Evolutionary conservation across 1,140 invertebrate genomes (phyloP).

Genomic region (Papilio glaucus): DNA sequence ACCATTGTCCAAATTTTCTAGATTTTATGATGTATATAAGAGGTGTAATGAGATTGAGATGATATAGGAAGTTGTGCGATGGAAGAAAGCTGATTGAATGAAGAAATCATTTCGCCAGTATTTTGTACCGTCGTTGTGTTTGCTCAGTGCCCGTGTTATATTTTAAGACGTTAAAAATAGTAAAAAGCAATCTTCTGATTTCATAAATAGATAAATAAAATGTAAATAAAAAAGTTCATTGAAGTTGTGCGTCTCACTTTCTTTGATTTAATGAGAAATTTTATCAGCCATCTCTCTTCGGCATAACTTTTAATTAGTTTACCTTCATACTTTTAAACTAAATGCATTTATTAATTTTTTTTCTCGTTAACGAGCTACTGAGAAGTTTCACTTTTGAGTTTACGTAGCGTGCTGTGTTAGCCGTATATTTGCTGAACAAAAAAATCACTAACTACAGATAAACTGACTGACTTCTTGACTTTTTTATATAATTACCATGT

Average conservation of each 20-base stretch:
- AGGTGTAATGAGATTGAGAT: too few relatives aligned
- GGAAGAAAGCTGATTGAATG: too few relatives aligned
- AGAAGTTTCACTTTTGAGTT: slow-evolving; percentile 19
- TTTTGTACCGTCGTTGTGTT: too few relatives aligned
- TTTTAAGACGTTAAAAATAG: too few relatives aligned
- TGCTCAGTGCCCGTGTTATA: not conserved
- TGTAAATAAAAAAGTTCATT: slow-evolving; percentile 5
- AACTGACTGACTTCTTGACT: too few relatives aligned
- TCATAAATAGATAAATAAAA: not conserved
- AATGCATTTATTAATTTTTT: slow-evolving; percentile 14
- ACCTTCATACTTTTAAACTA: slow-evolving; percentile 4
- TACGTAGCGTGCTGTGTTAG: not conserved
- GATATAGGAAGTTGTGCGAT: too few relatives aligned
- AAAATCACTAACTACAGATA: not conserved
- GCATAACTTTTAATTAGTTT: slow-evolving; percentile 19
- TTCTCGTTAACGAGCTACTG: slow-evolving; percentile 5
- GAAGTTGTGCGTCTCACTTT: not conserved
- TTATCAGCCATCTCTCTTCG: not conserved
- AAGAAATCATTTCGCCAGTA: too few relatives aligned
- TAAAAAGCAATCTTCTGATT: not conserved
- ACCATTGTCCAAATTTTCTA: too few relatives aligned
- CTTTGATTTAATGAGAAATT: slow-evolving; percentile 1
- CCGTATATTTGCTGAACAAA: not conserved
- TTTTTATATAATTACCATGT: too few relatives aligned
- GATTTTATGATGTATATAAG: too few relatives aligned